Evolutionary conservation across 2,113 vertebrate genomes (phyloP).

Genomic region (Mastomys natalensis): DNA sequence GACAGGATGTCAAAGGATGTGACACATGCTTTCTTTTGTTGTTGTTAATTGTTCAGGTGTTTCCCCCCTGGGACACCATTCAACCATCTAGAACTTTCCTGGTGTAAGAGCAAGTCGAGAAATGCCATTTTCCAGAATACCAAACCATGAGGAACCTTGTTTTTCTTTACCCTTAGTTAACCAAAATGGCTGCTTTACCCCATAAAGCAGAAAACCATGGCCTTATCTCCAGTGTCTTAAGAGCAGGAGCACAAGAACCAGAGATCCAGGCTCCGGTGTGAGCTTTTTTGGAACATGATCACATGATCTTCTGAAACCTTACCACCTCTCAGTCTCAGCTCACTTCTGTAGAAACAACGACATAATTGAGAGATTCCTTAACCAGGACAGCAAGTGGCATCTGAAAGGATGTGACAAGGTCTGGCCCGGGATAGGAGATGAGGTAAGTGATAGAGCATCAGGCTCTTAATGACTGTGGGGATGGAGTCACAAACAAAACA

Average conservation of each 20-base stretch:
- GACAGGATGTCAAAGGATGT: not conserved
- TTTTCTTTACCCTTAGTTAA: slow-evolving; percentile 14
- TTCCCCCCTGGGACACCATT: not conserved
- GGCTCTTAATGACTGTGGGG: not conserved
- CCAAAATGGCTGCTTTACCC: not conserved
- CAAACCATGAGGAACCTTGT: not conserved
- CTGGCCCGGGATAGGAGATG: not conserved
- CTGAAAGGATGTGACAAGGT: not conserved
- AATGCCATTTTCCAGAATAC: not conserved
- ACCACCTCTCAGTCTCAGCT: not conserved
- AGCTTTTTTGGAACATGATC: not conserved
- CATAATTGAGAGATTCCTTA: not conserved
- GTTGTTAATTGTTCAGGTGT: not conserved
- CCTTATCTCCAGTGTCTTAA: not conserved
- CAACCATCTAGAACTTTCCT: not conserved
- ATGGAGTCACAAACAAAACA: not conserved
- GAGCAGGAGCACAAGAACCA: not conserved
- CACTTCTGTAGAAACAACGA: not conserved
- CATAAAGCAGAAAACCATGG: accelerated
- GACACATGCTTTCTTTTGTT: not conserved
- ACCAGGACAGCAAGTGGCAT: accelerated
- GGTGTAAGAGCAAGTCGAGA: not conserved
- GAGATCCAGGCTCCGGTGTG: not conserved
- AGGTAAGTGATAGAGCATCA: not conserved
- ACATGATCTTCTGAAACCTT: not conserved